Percentiles rank a stretch among this genome's conserved stretches.
These are phyloP conservation scores for Polylopha cassiicola DNA, from an alignment of 2,888 invertebrate genomes.

Conservation along the genomic window DNA sequence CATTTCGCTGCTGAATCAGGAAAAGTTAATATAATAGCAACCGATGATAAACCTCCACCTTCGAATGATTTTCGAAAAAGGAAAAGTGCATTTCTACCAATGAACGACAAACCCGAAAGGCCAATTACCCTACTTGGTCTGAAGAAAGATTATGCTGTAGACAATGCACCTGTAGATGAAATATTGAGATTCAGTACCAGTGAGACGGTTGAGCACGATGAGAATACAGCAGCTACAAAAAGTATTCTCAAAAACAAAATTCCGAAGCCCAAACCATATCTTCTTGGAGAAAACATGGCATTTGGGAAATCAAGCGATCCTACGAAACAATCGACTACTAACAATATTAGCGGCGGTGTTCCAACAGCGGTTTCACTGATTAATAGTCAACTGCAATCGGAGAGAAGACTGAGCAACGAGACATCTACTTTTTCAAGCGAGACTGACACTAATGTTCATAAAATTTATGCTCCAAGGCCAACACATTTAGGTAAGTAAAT, in stretches of 20 bases:
- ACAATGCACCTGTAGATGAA: conserved; percentile 33
- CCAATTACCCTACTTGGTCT: conserved; percentile 83
- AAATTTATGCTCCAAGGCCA: conserved; percentile 43
- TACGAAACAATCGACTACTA: conserved; percentile 30
- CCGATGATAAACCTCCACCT: conserved; percentile 91
- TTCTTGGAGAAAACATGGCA: conserved; percentile 81
- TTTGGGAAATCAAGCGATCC: conserved; percentile 48
- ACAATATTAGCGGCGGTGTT: conserved; percentile 31
- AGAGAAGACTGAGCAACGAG: conserved; percentile 41
- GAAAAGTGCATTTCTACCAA: conserved; percentile 73
- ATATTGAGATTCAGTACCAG: conserved; percentile 32
- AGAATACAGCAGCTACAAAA: conserved; percentile 78
- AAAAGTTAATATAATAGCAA: conserved; percentile 90
- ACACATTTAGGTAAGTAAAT: conserved; percentile 45
- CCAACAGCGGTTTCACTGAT: conserved; percentile 57
- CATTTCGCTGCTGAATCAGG: conserved; percentile 92
- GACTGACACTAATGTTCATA: conserved; percentile 32
- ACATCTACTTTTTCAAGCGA: conserved; percentile 34
- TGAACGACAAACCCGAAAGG: conserved; percentile 59
- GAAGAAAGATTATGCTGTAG: conserved; percentile 41
- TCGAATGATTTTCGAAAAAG: conserved; percentile 86
- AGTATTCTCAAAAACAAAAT: conserved; percentile 86
- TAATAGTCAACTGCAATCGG: conserved; percentile 55
- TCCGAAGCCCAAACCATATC: conserved; percentile 84
- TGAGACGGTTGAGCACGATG: conserved; percentile 62